Evolutionary conservation across 2,888 invertebrate species (phyloP), one percentile per base, ranked within the genome.

Genomic region (Latrodectus elegans): DNA sequence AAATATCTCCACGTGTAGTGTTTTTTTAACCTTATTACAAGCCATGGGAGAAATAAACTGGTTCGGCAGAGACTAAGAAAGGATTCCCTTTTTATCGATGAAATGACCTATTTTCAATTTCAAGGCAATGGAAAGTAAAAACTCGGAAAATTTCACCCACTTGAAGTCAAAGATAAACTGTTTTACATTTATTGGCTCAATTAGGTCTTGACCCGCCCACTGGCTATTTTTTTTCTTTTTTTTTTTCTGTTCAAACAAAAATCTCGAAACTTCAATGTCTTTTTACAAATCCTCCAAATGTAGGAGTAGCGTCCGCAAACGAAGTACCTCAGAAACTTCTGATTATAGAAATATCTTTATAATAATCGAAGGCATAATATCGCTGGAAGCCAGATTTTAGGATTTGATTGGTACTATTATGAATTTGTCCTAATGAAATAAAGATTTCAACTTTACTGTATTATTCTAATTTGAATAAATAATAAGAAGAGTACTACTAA

Each of bases 101-200:
- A 73, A 80, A 79, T 85, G 80, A 85, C 75, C 85, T 80, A 70
- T 70, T 75, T 85, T 75, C 70, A 26, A 76, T 80, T 85, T 85
- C 85, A 85, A 85, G 85, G 85, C 85, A 38, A 85, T 70, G 53
- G 85, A 85, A 85, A 85, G 85, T 85, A 80, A 79, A 79, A 84
- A 84, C 84, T 83, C 76, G 71, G 38, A 51, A 38, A 67, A 67
- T 67, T 77, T 77, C n/a, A 38, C n/a, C 64, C 26, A 65, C 4
- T 71, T 60, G 51, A 9, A 3, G 17, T 51, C 70, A 26, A 22
- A 26, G 17, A 68, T n/a, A 38, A 17, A 22, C 26, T 68, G 22
- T 26, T 10, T 26, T 6, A 1, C 12, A 68, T 8, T 49, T 14
- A 71, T 71, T 49, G 51, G 15, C 51, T 49, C 72, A 49, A 49